These are phyloP conservation scores for Urocyon cinereoargenteus DNA, from an alignment of 2,797 vertebrate species.

Conservation along the genomic window DNA sequence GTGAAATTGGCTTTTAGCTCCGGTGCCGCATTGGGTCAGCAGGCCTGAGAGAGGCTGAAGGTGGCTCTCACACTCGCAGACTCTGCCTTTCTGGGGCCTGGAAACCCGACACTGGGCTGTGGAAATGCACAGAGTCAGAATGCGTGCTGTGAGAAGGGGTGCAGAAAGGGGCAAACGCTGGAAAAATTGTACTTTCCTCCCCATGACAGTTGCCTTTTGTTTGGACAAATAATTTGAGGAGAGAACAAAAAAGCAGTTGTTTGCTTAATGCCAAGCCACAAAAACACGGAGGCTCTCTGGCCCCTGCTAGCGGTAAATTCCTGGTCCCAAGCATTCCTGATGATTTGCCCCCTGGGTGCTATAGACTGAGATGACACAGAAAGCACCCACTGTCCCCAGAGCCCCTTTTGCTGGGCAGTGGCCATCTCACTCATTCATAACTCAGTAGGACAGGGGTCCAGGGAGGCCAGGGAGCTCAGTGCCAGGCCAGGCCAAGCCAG, in stretches of 20 bases:
- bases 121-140: constrained; percentile 53
- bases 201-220: constrained; percentile 82
- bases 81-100: constrained; percentile 7
- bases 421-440: constrained; percentile 64
- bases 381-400: constrained; percentile 51
- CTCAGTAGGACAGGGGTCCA: constrained; percentile 34
- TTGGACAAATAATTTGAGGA: constrained; percentile 81
- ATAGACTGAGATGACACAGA: constrained; percentile 43
- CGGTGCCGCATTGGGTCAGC: not conserved
- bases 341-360: not conserved
- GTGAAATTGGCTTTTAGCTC: constrained; percentile 8
- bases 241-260: constrained; percentile 81
- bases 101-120: constrained; percentile 51
- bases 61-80: constrained; percentile 1
- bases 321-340: constrained; percentile 54
- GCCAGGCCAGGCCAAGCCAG: constrained; percentile 58
- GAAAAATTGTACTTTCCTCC: constrained; percentile 72
- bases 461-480: not conserved
- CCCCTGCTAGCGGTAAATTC: constrained; percentile 38
- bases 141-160: constrained; percentile 34
- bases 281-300: constrained; percentile 61
- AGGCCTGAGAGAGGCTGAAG: not conserved
- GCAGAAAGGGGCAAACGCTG: constrained; percentile 46
- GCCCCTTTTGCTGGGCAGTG: not conserved
- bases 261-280: constrained; percentile 82